phyloP scores from a whole-genome alignment of 1,140 invertebrate species.

The Ceratosolen solmsi region DNA sequence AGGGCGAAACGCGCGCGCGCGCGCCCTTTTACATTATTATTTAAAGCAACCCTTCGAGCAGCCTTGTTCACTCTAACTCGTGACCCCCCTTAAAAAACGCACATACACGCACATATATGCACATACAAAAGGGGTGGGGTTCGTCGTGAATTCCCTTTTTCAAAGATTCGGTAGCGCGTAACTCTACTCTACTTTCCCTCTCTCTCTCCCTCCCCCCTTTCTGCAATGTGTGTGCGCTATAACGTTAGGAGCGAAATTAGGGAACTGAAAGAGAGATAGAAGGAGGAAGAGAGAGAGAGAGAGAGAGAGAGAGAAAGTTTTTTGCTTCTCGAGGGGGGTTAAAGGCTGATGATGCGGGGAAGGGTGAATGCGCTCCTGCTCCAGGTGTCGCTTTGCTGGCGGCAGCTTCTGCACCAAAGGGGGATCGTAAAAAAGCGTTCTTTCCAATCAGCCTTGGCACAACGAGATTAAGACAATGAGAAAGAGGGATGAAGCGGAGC shows the following conservation, averaged over 20 bases:
- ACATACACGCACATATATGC: slow-evolving; percentile 10
- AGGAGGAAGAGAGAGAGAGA: slow-evolving; percentile 60
- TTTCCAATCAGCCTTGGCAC: slow-evolving; percentile 18
- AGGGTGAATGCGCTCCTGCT: slow-evolving; percentile 69
- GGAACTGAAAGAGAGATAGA: slow-evolving; percentile 1
- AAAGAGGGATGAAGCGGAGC: background rate
- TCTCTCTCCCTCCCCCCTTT: background rate
- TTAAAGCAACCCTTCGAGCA: slow-evolving; percentile 72
- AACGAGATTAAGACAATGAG: slow-evolving; percentile 50
- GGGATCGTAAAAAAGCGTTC: slow-evolving; percentile 60
- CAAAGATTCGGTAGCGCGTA: slow-evolving; percentile 44
- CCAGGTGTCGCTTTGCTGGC: slow-evolving; percentile 63
- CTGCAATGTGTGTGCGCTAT: background rate
- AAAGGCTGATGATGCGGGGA: slow-evolving; percentile 62
- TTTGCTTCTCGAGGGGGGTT: slow-evolving; percentile 55
- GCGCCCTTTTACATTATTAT: slow-evolving; percentile 65
- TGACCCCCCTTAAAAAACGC: slow-evolving; percentile 39
- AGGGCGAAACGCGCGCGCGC: background rate
- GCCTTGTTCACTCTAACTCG: slow-evolving; percentile 16
- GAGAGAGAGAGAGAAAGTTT: slow-evolving; percentile 1
- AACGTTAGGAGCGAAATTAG: background rate
- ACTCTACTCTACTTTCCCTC: slow-evolving; percentile 21
- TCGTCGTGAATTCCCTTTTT: slow-evolving; percentile 29
- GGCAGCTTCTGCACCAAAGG: slow-evolving; percentile 50
- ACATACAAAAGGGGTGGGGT: slow-evolving; percentile 44